Evolutionary conservation across 92 coral and sea anemone species (phyloP).

Genomic region (Pocillopora grandis): DNA sequence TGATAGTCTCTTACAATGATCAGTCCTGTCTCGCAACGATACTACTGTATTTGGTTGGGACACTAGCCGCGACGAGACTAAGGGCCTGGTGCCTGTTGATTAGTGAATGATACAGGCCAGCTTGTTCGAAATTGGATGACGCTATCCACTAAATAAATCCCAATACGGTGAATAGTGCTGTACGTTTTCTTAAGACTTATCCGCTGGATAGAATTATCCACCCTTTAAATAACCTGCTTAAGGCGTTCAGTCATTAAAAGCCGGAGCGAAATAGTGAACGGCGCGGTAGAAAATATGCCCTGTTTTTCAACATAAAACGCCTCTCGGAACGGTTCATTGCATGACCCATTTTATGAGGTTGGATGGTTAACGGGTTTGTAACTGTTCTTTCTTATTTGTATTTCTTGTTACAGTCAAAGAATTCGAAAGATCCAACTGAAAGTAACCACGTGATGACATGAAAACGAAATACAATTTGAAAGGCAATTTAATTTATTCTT

Average conservation of each 20-base stretch:
- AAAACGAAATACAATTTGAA: background rate
- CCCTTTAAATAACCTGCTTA: no score
- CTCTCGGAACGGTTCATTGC: no score
- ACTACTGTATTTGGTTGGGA: background rate
- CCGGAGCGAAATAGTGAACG: no score
- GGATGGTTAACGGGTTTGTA: background rate
- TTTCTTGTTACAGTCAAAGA: conserved; percentile 19
- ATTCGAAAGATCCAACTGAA: conserved; percentile 40
- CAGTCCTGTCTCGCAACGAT: background rate
- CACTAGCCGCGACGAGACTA: no score
- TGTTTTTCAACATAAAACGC: background rate
- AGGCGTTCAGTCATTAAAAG: no score
- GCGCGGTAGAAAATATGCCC: no score
- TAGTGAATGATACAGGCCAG: conserved; percentile 60
- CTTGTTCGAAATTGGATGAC: background rate
- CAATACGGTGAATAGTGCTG: conserved; percentile 9
- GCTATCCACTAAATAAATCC: no score
- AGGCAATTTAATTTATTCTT: background rate
- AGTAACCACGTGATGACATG: conserved; percentile 15
- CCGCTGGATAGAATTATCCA: background rate
- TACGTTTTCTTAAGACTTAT: background rate
- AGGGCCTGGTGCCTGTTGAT: background rate
- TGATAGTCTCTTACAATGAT: background rate
- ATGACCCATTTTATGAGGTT: no score
- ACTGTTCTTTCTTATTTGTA: background rate